Evolutionary conservation across 1,140 invertebrate genomes (phyloP).

Genomic region (Papilio machaon): DNA sequence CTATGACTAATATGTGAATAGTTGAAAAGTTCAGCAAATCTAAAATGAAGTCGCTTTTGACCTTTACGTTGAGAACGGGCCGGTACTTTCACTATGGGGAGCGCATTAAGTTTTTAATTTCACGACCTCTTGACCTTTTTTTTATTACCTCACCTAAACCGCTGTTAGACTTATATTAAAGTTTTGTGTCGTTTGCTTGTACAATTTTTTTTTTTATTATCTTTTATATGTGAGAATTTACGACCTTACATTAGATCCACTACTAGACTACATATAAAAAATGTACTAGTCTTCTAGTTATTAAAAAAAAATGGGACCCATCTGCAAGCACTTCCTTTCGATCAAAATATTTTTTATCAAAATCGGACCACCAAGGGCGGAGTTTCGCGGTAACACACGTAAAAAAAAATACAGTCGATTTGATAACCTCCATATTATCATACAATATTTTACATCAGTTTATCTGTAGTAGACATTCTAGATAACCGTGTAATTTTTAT

Average conservation of each 20-base stretch:
- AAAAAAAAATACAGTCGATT: too few species aligned
- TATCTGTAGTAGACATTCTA: too few species aligned
- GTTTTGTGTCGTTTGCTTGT: not conserved
- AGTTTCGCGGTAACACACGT: too few species aligned
- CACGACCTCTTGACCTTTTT: slow-evolving; percentile 2
- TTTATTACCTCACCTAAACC: slow-evolving; percentile 14
- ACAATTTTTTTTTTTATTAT: not conserved
- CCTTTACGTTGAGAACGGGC: not conserved
- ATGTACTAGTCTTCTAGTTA: too few species aligned
- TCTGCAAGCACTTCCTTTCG: too few species aligned
- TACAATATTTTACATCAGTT: too few species aligned
- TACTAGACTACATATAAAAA: too few species aligned
- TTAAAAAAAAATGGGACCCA: too few species aligned
- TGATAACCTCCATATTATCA: too few species aligned
- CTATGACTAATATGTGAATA: not conserved
- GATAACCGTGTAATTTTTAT: too few species aligned
- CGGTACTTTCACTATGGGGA: not conserved
- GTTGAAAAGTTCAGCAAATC: not conserved
- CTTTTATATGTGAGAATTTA: not conserved
- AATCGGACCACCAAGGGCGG: too few species aligned
- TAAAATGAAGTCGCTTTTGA: slow-evolving; percentile 15
- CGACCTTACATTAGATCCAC: not conserved
- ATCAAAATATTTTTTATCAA: too few species aligned
- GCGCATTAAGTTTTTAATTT: slow-evolving; percentile 19
- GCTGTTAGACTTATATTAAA: not conserved